Base-by-base conservation (phyloP, 2,797 vertebrate genomes). In the Danio choprae region DNA sequence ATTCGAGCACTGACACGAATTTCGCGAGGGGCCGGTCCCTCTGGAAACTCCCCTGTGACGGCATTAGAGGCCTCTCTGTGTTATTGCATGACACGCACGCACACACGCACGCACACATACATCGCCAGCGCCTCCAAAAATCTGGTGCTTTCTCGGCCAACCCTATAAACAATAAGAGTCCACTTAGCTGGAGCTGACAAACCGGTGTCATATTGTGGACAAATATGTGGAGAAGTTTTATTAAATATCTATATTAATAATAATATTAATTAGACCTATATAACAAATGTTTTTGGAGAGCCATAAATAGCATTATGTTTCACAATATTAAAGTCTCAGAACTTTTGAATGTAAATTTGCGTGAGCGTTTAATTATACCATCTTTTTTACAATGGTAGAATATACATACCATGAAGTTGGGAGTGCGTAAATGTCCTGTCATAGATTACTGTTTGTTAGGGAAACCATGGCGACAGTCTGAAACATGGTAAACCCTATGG, bases 41-140 rank as follows among this genome's bases (percentile, higher is more conserved):
- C 71, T 85, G 84, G 82, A 85, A 87, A 85, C 86, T 87, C 84
- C 84, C 83, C 44, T 62, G 82, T 81, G 82, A 84, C 75, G 50
- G 74, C 72, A 82, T 79, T 71, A 75, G 77, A 70, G 69, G 67
- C 73, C 56, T 74, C 53, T 77, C 48, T 22, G 36, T 20, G 46
- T 78, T 83, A 43, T 53, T 78, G 22, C 77, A 29, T 29, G 29
- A 29, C 29, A 62, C 69, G 1, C 75, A 16, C 59, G n/a, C 74
- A 29, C 55, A 18, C 62, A 1, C 29, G 29, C 29, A 36, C 59
- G 38, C 72, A 8, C 44, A 15, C 62, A 56, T 15, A 13, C 80
- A 43, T 12, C 56, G 38, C 44, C 38, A 16, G 59, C 67, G 6
- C 41, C 55, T 18, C 46, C 18, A 9, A 36, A 67, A 56, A 67